phyloP scores from a whole-genome alignment of 2,888 invertebrate genomes.

The Metallyticus violacea region DNA sequence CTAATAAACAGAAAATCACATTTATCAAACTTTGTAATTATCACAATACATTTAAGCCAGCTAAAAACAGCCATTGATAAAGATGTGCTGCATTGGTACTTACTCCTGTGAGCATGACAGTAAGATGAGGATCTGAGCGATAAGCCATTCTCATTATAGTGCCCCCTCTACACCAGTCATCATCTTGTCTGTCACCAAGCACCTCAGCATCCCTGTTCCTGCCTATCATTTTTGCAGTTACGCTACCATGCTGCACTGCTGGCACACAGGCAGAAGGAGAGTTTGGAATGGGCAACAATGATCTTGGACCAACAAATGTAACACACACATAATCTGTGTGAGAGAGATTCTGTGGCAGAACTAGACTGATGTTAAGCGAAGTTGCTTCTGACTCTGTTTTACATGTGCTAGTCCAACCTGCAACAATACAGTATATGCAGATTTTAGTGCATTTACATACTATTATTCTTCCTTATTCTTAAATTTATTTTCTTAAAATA shows the following conservation, averaged over 20 bases:
- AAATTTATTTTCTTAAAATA: too few species aligned
- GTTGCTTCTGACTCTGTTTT: background rate
- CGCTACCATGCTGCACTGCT: background rate
- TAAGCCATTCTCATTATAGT: slow-evolving; percentile 30
- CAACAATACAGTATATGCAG: too few species aligned
- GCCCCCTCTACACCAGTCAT: slow-evolving; percentile 32
- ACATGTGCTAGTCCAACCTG: slow-evolving; percentile 27
- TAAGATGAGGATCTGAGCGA: slow-evolving; percentile 22
- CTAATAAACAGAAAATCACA: too few species aligned
- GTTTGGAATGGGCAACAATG: slow-evolving; percentile 24
- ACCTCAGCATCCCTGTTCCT: slow-evolving; percentile 15
- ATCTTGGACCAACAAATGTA: slow-evolving; percentile 33
- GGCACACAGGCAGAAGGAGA: slow-evolving; percentile 28
- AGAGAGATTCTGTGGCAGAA: slow-evolving; percentile 26
- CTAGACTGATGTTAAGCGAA: slow-evolving; percentile 22
- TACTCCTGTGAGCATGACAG: slow-evolving; percentile 31
- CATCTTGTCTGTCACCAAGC: slow-evolving; percentile 20
- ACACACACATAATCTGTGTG: slow-evolving; percentile 32
- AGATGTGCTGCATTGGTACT: too few species aligned
- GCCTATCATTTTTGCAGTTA: slow-evolving; percentile 1
- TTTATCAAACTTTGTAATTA: background rate
- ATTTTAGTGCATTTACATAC: too few species aligned
- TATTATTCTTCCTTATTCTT: too few species aligned
- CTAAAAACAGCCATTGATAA: background rate
- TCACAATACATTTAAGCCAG: too few species aligned